Conservation (phyloP, 1,140 invertebrate species). For the Varroa destructor region DNA sequence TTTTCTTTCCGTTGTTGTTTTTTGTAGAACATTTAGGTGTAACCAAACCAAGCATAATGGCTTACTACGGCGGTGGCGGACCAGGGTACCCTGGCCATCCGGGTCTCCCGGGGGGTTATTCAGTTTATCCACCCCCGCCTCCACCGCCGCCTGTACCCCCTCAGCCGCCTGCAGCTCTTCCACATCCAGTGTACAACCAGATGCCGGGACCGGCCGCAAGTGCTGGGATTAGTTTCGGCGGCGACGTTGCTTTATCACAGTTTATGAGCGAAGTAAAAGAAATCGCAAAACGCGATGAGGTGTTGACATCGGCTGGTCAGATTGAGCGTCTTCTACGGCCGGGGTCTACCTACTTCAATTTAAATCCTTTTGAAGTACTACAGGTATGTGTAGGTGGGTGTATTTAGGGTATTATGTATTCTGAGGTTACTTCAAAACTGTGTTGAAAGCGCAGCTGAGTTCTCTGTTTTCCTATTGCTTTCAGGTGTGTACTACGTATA, state of each 20-base stretch:
- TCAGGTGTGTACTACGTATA: not conserved
- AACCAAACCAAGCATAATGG: too few species aligned
- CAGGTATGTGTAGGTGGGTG: slow-evolving; percentile 26
- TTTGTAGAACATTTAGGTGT: too few species aligned
- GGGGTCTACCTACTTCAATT: slow-evolving; percentile 88
- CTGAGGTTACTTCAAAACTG: too few species aligned
- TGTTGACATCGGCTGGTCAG: slow-evolving; percentile 83
- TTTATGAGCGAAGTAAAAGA: slow-evolving; percentile 62
- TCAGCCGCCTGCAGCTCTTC: too few species aligned
- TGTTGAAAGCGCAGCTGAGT: not conserved
- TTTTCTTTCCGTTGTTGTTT: too few species aligned
- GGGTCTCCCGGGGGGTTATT: too few species aligned
- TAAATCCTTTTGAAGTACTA: slow-evolving; percentile 76
- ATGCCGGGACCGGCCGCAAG: too few species aligned
- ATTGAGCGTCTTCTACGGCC: slow-evolving; percentile 78
- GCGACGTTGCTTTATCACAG: not conserved
- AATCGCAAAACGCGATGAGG: slow-evolving; percentile 79
- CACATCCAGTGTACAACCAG: too few species aligned
- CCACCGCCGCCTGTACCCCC: too few species aligned
- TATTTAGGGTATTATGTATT: not conserved
- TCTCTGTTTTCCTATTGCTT: not conserved
- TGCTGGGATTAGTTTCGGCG: not conserved
- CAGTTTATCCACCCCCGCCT: too few species aligned
- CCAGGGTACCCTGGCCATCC: too few species aligned
- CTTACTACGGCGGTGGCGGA: too few species aligned